A percentile compares a stretch with the other conserved stretches of the same genome.
Conservation (phyloP, 2,797 vertebrate species). For the Peromyscus melanophrys region DNA sequence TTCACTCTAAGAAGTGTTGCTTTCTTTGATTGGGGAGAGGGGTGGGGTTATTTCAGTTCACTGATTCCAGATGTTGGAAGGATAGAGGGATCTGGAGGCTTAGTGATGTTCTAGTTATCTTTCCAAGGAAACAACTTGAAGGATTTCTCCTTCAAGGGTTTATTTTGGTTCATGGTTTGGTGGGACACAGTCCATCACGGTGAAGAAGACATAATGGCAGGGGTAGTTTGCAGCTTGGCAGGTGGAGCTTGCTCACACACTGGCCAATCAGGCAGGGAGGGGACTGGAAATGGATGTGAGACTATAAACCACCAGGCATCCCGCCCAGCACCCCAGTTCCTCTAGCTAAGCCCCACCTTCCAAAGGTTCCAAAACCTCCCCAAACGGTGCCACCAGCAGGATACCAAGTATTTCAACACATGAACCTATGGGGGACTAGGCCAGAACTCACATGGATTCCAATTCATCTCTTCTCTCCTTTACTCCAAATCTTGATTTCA, state of each 20-base stretch:
- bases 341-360: neutral
- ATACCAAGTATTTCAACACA: neutral
- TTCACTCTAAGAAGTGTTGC: neutral
- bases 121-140: neutral
- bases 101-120: neutral
- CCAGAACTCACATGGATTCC: neutral
- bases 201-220: neutral
- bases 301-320: neutral
- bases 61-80: neutral
- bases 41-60: neutral
- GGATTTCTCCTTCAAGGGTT: neutral
- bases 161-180: neutral
- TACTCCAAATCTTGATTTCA: constrained; percentile 3
- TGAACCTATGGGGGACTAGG: neutral
- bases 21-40: constrained; percentile 8
- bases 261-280: neutral
- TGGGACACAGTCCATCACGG: neutral
- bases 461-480: neutral
- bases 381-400: neutral
- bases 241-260: neutral
- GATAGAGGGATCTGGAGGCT: neutral
- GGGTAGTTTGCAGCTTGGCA: neutral
- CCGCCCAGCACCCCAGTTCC: neutral
- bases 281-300: neutral
- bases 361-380: neutral